phyloP scores from a whole-genome alignment of 2,797 vertebrate genomes.

The Notolepis coatsorum region DNA sequence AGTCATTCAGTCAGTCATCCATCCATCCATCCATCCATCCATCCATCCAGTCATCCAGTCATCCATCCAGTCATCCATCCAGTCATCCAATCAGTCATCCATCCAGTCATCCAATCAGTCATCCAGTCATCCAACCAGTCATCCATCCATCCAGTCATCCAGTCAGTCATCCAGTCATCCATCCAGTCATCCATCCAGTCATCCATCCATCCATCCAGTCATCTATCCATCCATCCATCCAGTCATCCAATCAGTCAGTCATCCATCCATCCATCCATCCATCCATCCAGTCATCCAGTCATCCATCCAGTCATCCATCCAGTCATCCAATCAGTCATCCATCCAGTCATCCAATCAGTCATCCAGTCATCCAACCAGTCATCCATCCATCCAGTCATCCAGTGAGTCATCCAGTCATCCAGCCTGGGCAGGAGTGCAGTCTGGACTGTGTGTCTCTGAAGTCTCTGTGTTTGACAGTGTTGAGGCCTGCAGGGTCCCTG shows the following conservation, averaged over 20 bases:
- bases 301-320: too few species aligned
- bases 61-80: constrained; percentile 19
- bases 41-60: constrained; percentile 20
- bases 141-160: neutral
- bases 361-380: neutral
- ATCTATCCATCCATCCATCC: neutral
- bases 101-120: neutral
- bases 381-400: neutral
- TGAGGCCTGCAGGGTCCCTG: constrained; percentile 68
- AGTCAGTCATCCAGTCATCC: too few species aligned
- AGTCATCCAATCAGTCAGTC: neutral
- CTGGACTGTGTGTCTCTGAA: constrained; percentile 69
- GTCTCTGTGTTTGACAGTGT: constrained; percentile 64
- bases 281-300: neutral
- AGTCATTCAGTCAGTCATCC: constrained; percentile 36
- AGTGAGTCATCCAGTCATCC: constrained; percentile 39
- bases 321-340: constrained; percentile 37
- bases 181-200: neutral
- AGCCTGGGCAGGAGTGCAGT: constrained; percentile 58
- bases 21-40: neutral
- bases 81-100: neutral
- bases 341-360: constrained; percentile 1
- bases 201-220: constrained; percentile 33
- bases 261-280: constrained; percentile 33
- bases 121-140: constrained; percentile 38